These are phyloP conservation scores for Masnerella sp. DNA, from an alignment of 2,888 invertebrate species.

Conservation along the genomic window DNA sequence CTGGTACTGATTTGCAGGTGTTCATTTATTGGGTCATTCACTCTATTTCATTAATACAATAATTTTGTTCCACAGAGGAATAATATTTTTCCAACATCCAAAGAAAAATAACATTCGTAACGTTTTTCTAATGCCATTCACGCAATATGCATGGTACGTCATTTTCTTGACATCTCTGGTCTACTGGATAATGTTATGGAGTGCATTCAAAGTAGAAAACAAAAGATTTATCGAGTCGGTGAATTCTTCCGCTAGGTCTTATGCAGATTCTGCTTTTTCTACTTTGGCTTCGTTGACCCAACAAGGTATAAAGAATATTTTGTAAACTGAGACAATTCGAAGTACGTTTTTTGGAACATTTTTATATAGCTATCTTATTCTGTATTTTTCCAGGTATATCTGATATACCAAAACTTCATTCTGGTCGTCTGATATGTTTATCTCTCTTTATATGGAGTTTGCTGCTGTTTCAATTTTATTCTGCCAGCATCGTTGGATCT, in stretches of 20 bases:
- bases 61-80: constrained; percentile 78
- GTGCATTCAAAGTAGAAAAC: constrained; percentile 63
- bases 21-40: no score
- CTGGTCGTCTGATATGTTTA: constrained; percentile 74
- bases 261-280: no score
- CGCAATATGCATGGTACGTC: constrained; percentile 80
- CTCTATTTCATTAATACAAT: no score
- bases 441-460: constrained; percentile 71
- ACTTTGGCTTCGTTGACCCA: no score
- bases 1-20: no score
- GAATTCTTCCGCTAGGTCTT: no score
- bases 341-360: no score
- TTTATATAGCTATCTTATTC: background rate
- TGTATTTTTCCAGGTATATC: constrained; percentile 77
- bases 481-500: constrained; percentile 74
- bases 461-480: constrained; percentile 74
- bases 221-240: no score
- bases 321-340: no score
- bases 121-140: constrained; percentile 83
- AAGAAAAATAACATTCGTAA: constrained; percentile 81
- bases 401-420: constrained; percentile 76
- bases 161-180: constrained; percentile 73
- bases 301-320: no score
- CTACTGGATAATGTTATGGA: constrained; percentile 64
- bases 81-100: constrained; percentile 85